Base-by-base conservation (phyloP, 1,140 invertebrate genomes). In the Hyles euphorbiae region DNA sequence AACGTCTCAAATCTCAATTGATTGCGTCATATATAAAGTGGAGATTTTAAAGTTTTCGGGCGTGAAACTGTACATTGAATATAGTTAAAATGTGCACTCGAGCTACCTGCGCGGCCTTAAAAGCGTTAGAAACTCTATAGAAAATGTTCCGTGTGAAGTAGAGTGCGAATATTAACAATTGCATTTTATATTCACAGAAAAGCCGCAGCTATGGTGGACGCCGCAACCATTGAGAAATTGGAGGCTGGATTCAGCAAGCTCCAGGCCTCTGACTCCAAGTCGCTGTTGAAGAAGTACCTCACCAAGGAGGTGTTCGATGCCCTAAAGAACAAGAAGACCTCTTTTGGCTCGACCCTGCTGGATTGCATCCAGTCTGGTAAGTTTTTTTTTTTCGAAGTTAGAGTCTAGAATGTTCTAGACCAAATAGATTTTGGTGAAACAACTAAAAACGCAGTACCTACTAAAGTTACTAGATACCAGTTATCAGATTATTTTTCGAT, bases 231-330 rank as follows among this genome's bases (percentile, higher is more conserved):
- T 81, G 95, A 97, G 80, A 97, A 97, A 91, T 90, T 98, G 89
- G 96, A 98, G 90, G 93, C 94, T 83, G 96, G 95, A 73, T 98
- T 94, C 91, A 93, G 94, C 91, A 98, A 98, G 90, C 90, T 98
- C 73, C 90, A 92, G 67, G 94, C 90, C 65, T 96, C 96, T 58
- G 95, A 97, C 88, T 98, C 96, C 87, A 97, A 98, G 89, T 98
- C 97, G 50, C 91, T 98, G 78, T 90, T 98, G 90, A 98, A 98
- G 92, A 99, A 98, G 87, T 95, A 97, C 90, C 92, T 98, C 54
- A 95, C 96, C 73, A 94, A 93, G 88, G 96, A 97, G 77, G 89
- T 98, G 12, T 97, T 98, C 82, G 96, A 98, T 76, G 93, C 93
- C 65, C 91, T 97, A 34, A 98, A 98, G 91, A 94, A 92, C 76